Evolutionary conservation across 2,888 invertebrate species (phyloP), one percentile per base, ranked within the genome.

Genomic region (Orthosia gothica): DNA sequence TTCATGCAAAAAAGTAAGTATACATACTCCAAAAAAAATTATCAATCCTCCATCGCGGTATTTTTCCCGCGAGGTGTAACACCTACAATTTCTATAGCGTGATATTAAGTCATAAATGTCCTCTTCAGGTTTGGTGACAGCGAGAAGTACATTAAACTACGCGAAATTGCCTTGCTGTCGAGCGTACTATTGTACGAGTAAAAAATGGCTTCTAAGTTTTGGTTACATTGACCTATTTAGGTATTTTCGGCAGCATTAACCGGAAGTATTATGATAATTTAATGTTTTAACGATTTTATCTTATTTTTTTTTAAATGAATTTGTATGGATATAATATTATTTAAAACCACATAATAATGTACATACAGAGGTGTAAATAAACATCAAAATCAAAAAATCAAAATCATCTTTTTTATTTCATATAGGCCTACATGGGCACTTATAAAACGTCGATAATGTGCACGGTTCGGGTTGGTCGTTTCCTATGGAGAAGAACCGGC

Each of bases 81-180:
- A 61, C n/a, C 5, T 49, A 74, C 50, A 57, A 66, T 74, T 26
- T 57, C 57, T 40, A 40, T 78, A 32, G 16, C 80, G 80, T 81
- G 80, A 62, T 79, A 79, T 52, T 65, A 32, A 62, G 61, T 54
- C 65, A 68, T 81, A 79, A 83, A 72, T 72, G 64, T 62, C 50
- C 16, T 62, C 62, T 71, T 54, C 54, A 23, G 49, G 63, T 80
- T 83, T 55, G 64, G 57, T 83, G 80, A 81, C 84, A 83, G 80
- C 64, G 47, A 15, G 32, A 70, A 76, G 65, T 76, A 82, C 69
- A 62, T 64, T 32, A 32, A 79, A 80, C 50, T 68, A 68, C 18
- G 68, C 67, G 9, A 79, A 83, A 83, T 64, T 67, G 64, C 72
- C 57, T 65, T 50, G 12, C 52, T 58, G 64, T 68, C 65, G 12